These are phyloP conservation scores for Synanthedon vespiformis DNA, from an alignment of 2,888 invertebrate genomes.

Conservation along the genomic window DNA sequence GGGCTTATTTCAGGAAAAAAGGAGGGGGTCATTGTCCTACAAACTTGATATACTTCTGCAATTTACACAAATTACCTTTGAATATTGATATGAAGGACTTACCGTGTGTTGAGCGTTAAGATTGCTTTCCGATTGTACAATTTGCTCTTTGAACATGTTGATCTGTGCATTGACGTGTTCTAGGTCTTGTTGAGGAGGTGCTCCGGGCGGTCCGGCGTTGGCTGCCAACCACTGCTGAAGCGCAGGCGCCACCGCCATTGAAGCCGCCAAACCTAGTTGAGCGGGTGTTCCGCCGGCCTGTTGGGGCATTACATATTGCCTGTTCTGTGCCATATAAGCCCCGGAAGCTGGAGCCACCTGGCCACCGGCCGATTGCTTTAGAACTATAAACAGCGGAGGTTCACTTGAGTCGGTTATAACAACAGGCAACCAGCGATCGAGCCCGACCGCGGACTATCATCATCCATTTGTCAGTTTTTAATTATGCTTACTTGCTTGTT, in stretches of 20 bases:
- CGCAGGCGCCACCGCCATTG: conserved; percentile 62
- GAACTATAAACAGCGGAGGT: conserved; percentile 76
- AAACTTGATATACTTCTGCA: neutral
- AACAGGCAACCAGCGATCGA: conserved; percentile 51
- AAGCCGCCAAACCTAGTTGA: conserved; percentile 67
- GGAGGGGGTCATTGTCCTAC: neutral
- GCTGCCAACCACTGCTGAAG: conserved; percentile 60
- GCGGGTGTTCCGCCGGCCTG: conserved; percentile 67
- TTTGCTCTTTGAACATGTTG: conserved; percentile 88
- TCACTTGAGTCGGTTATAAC: conserved; percentile 63
- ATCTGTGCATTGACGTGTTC: conserved; percentile 81
- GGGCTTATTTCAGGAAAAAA: too few species aligned
- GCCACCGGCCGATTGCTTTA: conserved; percentile 77
- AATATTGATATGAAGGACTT: conserved; percentile 24
- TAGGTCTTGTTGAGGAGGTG: conserved; percentile 39
- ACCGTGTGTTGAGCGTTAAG: conserved; percentile 95
- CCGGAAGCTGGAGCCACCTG: conserved; percentile 63
- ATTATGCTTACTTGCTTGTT: conserved; percentile 88
- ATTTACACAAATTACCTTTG: conserved; percentile 1
- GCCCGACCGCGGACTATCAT: conserved; percentile 38
- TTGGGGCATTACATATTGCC: conserved; percentile 72
- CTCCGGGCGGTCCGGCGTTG: conserved; percentile 35
- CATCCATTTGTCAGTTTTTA: conserved; percentile 25
- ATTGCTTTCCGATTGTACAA: conserved; percentile 95
- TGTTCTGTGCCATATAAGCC: conserved; percentile 70